Evolutionary conservation across 1,140 invertebrate species (phyloP).

Genomic region (Eurosta solidaginis): DNA sequence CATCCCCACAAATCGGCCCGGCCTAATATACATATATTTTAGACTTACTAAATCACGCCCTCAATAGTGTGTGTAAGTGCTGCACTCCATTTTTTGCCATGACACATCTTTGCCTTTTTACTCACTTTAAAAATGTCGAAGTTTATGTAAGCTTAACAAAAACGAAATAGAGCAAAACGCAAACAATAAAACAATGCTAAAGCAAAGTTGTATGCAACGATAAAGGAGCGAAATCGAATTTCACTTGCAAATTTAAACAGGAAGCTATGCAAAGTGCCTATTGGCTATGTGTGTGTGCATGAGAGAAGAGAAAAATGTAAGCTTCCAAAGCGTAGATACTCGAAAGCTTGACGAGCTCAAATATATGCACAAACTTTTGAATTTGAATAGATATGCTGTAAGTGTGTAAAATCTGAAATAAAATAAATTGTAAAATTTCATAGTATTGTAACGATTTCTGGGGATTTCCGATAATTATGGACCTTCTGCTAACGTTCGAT

Average conservation of each 20-base stretch:
- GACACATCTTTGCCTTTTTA: not conserved
- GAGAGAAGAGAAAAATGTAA: not conserved
- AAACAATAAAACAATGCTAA: constrained; percentile 4
- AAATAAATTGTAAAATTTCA: no score
- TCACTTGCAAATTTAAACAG: constrained; percentile 20
- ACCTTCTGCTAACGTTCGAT: no score
- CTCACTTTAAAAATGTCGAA: not conserved
- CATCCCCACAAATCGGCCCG: no score
- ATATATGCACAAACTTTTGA: not conserved
- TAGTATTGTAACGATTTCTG: no score
- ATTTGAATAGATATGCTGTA: not conserved
- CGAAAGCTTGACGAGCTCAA: not conserved
- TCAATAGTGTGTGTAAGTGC: not conserved
- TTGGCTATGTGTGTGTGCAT: not conserved
- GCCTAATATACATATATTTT: no score
- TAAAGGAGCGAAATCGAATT: constrained; percentile 27
- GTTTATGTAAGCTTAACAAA: not conserved
- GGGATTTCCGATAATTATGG: no score
- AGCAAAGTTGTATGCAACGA: not conserved
- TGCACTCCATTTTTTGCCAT: not conserved
- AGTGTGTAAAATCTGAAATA: not conserved
- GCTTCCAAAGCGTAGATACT: not conserved
- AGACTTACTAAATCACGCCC: not conserved
- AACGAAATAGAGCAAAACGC: not conserved
- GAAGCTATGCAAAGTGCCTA: not conserved